Conservation (phyloP, 2,113 vertebrate genomes). For the Tachuris rubrigastra region DNA sequence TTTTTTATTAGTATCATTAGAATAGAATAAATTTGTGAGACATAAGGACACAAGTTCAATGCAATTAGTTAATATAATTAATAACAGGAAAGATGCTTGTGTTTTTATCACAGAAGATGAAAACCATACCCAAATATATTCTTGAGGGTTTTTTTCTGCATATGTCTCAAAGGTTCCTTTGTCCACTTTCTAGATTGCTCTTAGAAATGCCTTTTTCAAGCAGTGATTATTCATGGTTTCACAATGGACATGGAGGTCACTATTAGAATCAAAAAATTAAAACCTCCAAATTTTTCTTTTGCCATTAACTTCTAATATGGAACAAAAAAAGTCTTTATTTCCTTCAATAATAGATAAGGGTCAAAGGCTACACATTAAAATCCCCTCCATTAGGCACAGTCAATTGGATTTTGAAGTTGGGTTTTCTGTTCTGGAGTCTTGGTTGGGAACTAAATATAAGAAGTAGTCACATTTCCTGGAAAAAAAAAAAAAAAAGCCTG, state of each 20-base stretch:
- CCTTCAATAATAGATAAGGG: conserved; percentile 44
- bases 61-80: background rate
- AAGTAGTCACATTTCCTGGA: conserved; percentile 47
- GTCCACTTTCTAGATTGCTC: conserved; percentile 25
- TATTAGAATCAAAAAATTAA: conserved; percentile 16
- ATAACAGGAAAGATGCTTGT: background rate
- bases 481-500: background rate
- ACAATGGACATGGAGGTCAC: conserved; percentile 36
- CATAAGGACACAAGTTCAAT: background rate
- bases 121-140: background rate
- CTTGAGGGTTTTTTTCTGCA: background rate
- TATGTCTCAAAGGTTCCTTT: conserved; percentile 23
- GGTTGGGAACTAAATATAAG: conserved; percentile 48
- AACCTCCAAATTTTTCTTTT: conserved; percentile 38
- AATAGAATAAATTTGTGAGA: background rate
- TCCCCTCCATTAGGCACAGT: conserved; percentile 63
- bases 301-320: conserved; percentile 42
- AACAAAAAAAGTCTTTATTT: conserved; percentile 62
- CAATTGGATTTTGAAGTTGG: conserved; percentile 52
- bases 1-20: background rate
- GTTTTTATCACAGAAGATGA: background rate
- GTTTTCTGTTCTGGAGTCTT: conserved; percentile 32
- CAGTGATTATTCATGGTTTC: conserved; percentile 51
- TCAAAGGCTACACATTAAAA: conserved; percentile 59
- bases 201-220: conserved; percentile 33